Percentiles rank a stretch among this genome's conserved stretches.
These are phyloP conservation scores for Hyperoplus immaculatus DNA, from an alignment of 2,797 vertebrate genomes.

Conservation along the genomic window DNA sequence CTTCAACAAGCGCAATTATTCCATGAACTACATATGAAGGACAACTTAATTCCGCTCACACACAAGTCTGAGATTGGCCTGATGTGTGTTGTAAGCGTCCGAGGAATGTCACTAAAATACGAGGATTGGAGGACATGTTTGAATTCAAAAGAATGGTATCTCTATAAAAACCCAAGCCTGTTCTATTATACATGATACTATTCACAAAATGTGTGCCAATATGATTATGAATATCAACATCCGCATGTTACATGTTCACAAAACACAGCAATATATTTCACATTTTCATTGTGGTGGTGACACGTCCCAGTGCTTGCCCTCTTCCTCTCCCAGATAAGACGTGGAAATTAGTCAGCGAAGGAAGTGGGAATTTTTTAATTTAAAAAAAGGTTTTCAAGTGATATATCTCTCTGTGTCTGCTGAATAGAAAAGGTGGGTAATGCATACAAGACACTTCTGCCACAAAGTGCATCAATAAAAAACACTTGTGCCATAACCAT, in stretches of 20 bases:
- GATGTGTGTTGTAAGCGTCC: slow-evolving; percentile 1
- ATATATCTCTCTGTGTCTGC: neutral
- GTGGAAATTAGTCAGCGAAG: slow-evolving; percentile 61
- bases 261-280: slow-evolving; percentile 35
- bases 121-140: neutral
- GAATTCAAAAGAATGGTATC: neutral
- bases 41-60: slow-evolving; percentile 8
- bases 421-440: slow-evolving; percentile 19
- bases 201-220: neutral
- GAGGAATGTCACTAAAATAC: slow-evolving; percentile 6
- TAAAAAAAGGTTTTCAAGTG: neutral
- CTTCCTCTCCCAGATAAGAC: slow-evolving; percentile 47
- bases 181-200: neutral
- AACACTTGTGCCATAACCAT: neutral
- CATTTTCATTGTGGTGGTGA: slow-evolving; percentile 27
- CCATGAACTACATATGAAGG: slow-evolving; percentile 6
- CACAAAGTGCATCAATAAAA: neutral
- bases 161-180: neutral
- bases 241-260: neutral
- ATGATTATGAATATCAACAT: neutral
- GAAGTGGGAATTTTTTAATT: slow-evolving; percentile 29
- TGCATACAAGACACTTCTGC: slow-evolving; percentile 6
- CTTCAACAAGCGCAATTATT: slow-evolving; percentile 18
- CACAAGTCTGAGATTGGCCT: slow-evolving; percentile 5
- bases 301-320: slow-evolving; percentile 16